Conservation (phyloP, 2,888 invertebrate genomes). For the Nysson spinosus region DNA sequence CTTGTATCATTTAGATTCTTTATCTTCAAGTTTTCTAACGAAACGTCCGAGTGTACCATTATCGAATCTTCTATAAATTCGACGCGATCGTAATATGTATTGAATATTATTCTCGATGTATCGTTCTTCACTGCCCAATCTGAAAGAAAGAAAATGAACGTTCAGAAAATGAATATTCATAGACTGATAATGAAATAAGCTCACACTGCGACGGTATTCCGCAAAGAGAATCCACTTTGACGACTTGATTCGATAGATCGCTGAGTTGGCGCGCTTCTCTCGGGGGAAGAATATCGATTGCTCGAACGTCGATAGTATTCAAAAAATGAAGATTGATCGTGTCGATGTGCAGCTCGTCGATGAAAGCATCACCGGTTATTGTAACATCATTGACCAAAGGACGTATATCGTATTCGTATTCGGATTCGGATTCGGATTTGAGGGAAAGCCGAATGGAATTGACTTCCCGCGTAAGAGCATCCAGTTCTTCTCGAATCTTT, state of each 20-base stretch:
- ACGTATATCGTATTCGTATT: too few species aligned
- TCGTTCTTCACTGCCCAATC: conserved; percentile 58
- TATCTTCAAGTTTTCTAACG: conserved; percentile 45
- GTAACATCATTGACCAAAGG: too few species aligned
- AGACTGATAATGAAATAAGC: conserved; percentile 1
- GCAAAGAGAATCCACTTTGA: conserved; percentile 64
- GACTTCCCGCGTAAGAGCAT: conserved; percentile 23
- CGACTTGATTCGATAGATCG: conserved; percentile 42
- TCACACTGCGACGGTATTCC: conserved; percentile 64
- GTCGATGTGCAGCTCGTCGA: conserved; percentile 59
- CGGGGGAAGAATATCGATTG: conserved; percentile 27
- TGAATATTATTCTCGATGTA: conserved; percentile 23
- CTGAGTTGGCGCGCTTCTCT: conserved; percentile 39
- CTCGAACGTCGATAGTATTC: conserved; percentile 45
- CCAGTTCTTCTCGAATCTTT: conserved; percentile 29
- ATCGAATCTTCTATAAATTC: conserved; percentile 56
- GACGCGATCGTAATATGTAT: conserved; percentile 13
- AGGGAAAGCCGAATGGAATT: conserved; percentile 9
- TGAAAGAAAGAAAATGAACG: conserved; percentile 17
- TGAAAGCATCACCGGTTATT: too few species aligned
- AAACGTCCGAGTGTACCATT: conserved; percentile 47
- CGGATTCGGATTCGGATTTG: conserved; percentile 4
- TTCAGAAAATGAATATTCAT: neutral
- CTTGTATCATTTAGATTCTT: conserved; percentile 51
- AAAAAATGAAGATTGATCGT: conserved; percentile 49